Conservation (phyloP, 2,888 invertebrate genomes). For the Papilio gigon region DNA sequence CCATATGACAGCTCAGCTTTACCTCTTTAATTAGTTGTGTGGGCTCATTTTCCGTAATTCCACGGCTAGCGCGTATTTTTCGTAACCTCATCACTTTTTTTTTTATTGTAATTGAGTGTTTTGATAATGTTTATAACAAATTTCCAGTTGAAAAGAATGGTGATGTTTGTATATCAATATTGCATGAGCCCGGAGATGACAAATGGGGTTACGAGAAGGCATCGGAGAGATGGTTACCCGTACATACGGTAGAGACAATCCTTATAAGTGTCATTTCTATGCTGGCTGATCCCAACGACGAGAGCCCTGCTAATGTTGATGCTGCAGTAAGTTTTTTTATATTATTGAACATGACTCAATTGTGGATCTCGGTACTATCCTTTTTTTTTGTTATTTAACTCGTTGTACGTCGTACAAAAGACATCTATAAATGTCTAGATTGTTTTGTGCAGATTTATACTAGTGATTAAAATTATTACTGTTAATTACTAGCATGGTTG, state of each 20-base stretch:
- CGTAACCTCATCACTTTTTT: too few relatives aligned
- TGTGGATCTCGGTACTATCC: constrained; percentile 31
- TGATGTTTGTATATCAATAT: constrained; percentile 99
- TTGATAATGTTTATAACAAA: neutral
- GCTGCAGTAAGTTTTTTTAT: constrained; percentile 90
- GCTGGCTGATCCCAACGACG: constrained; percentile 99
- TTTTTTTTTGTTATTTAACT: neutral
- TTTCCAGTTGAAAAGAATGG: constrained; percentile 94
- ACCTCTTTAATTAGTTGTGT: too few relatives aligned
- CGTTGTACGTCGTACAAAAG: neutral
- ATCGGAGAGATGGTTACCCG: constrained; percentile 98
- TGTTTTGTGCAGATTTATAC: neutral
- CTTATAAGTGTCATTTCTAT: constrained; percentile 99
- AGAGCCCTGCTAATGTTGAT: constrained; percentile 99
- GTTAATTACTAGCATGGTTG: too few relatives aligned
- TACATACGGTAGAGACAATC: constrained; percentile 99
- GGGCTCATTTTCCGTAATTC: too few relatives aligned
- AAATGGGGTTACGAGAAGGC: constrained; percentile 99
- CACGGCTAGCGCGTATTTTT: too few relatives aligned
- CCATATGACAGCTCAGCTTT: too few relatives aligned
- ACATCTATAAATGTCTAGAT: neutral
- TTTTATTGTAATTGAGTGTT: neutral
- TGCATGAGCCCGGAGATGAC: constrained; percentile 99
- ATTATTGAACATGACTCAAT: neutral
- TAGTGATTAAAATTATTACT: too few relatives aligned